Evolutionary conservation across 2,888 invertebrate species (phyloP), one percentile per base, ranked within the genome.

Genomic region (Caenorhabditis imperialis): DNA sequence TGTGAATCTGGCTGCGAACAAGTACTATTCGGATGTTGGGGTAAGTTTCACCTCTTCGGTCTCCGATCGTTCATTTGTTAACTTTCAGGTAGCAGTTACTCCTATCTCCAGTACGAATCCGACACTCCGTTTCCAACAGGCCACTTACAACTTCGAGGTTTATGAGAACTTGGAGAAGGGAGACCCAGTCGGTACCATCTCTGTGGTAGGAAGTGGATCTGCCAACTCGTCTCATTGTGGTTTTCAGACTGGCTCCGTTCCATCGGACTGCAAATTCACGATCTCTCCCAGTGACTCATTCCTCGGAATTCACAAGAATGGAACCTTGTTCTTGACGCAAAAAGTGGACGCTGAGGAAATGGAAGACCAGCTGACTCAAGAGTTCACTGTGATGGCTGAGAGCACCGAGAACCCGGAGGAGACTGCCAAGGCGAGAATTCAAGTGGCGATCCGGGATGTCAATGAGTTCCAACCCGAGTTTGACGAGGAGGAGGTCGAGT

Each of bases 1-100:
- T 1, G 65, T 67, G 12, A 87, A 87, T 57, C 22, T 62, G 7
- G 71, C 81, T 10, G 76, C 72, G 38, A 75, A 74, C 3, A 63
- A 76, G 10, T 87, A 81, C 70, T 87, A 80, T 51, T 85, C 86
- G 12, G 87, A 88, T 69, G 84, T 84, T 44, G 84, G 83, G 20
- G 85, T 85, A n/a, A 73, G 74, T 18, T 45, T 45, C 14, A 45
- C 22, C 18, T 16, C 7, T 18, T 14, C n/a, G 10, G 27, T 30
- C 20, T 47, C 16, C 14, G 4, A 20, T 20, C 4, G 8, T 5
- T 5, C 45, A 45, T 18, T 20, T 14, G 23, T 22, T 7, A 22
- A 16, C 12, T 70, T 70, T 25, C 50, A 79, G 79, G 75, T 79
- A 4, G 76, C 78, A 12, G 47, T 81, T 8, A 74, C 72, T 10